Evolutionary conservation across 2,888 invertebrate species (phyloP).

Genomic region (Dioctria rufipes): DNA sequence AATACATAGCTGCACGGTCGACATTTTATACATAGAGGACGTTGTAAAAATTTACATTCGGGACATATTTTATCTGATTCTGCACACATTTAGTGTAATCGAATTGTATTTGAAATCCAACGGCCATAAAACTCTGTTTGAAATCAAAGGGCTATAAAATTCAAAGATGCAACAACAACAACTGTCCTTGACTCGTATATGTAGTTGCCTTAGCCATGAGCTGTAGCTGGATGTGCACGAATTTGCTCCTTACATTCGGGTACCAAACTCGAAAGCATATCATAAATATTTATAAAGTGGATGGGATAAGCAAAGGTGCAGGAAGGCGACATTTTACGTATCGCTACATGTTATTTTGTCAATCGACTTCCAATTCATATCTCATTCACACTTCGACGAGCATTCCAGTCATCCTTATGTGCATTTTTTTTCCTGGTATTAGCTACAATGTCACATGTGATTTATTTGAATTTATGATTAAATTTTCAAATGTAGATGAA

Average conservation of each 20-base stretch:
- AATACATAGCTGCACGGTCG: conserved; percentile 32
- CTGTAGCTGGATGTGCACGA: background rate
- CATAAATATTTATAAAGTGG: conserved; percentile 51
- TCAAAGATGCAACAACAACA: conserved; percentile 14
- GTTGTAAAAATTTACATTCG: conserved; percentile 57
- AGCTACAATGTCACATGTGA: no score
- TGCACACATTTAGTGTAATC: conserved; percentile 44
- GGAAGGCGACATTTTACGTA: conserved; percentile 43
- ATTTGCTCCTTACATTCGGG: background rate
- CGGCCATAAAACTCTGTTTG: conserved; percentile 43
- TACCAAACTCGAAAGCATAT: background rate
- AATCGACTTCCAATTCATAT: conserved; percentile 70
- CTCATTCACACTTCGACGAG: conserved; percentile 68
- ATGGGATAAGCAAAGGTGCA: conserved; percentile 41
- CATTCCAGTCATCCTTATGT: conserved; percentile 56
- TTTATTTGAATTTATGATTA: no score
- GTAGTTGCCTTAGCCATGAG: background rate
- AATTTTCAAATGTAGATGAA: no score
- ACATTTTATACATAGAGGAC: conserved; percentile 44
- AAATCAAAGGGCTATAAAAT: conserved; percentile 53
- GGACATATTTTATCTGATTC: conserved; percentile 33
- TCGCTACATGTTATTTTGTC: conserved; percentile 65
- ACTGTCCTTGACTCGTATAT: background rate
- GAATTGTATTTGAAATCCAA: conserved; percentile 49
- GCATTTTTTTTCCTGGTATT: background rate